These are phyloP conservation scores for Meandrusa payeni DNA, from an alignment of 2,888 invertebrate species.

Conservation along the genomic window DNA sequence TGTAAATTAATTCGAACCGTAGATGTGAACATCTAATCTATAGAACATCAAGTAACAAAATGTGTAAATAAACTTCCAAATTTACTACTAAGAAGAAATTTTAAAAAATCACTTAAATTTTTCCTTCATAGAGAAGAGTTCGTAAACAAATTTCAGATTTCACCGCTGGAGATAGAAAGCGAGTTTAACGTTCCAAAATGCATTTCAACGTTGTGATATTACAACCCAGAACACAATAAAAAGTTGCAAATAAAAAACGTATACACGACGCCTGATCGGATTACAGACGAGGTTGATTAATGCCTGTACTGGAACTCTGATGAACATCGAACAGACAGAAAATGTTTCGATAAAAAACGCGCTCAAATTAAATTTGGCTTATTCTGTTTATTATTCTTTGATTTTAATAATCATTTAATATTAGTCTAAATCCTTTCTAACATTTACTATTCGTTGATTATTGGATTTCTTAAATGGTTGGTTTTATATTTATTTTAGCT, in stretches of 20 bases:
- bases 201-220: conserved; percentile 1
- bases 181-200: not conserved
- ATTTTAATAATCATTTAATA: no score
- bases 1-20: no score
- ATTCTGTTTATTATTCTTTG: no score
- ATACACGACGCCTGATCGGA: conserved; percentile 12
- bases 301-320: conserved; percentile 16
- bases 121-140: not conserved
- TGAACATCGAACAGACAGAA: conserved; percentile 8
- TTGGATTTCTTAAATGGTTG: no score
- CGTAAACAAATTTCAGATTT: conserved; percentile 1
- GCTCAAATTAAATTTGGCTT: no score
- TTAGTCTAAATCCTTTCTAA: no score
- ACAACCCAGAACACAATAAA: conserved; percentile 5
- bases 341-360: conserved; percentile 8
- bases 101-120: not conserved
- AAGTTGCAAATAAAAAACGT: conserved; percentile 3
- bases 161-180: not conserved
- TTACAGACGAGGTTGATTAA: conserved; percentile 24
- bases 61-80: no score
- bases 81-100: not conserved
- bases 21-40: no score
- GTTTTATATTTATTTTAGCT: no score
- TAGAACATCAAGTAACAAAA: no score
- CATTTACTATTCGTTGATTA: no score